A percentile compares a stretch with the other conserved stretches of the same genome.
Evolutionary conservation across 2,797 vertebrate genomes (phyloP).

Genomic region (Neosalanx taihuensis): DNA sequence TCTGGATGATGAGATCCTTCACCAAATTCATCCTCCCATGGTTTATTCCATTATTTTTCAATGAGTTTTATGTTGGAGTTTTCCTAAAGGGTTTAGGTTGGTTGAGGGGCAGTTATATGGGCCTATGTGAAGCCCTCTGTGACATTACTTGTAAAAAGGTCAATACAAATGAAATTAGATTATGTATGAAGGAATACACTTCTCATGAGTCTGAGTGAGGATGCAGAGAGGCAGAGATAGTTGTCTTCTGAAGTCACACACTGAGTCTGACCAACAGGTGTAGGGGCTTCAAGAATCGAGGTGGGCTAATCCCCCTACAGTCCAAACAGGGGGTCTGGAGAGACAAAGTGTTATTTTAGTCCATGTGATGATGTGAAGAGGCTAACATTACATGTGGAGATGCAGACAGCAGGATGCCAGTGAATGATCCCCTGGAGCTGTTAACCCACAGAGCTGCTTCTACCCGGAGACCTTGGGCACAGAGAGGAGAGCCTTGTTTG

Average conservation of each 20-base stretch:
- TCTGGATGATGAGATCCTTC: too few species aligned
- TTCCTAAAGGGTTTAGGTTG: too few species aligned
- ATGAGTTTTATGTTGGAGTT: too few species aligned
- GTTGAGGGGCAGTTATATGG: too few species aligned
- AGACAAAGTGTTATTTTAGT: conserved; percentile 68
- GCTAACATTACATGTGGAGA: conserved; percentile 45
- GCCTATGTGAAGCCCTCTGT: not conserved
- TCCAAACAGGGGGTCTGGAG: conserved; percentile 34
- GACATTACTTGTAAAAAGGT: not conserved
- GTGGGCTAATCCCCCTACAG: not conserved
- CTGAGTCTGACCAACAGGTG: conserved; percentile 30
- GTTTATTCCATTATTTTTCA: too few species aligned
- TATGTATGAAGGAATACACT: not conserved
- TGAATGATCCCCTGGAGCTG: conserved; percentile 42
- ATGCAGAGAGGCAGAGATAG: not conserved
- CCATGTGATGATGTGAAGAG: conserved; percentile 32
- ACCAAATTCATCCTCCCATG: too few species aligned
- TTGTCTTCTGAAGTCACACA: conserved; percentile 10
- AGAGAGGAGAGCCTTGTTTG: conserved; percentile 31
- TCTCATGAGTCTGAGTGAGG: not conserved
- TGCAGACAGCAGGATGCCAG: conserved; percentile 39
- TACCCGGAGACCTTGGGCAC: conserved; percentile 29
- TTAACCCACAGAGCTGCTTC: not conserved
- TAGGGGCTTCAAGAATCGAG: not conserved
- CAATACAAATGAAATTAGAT: too few species aligned